These are phyloP conservation scores for Boleophthalmus pectinirostris DNA, from an alignment of 2,113 vertebrate genomes.

Conservation along the genomic window DNA sequence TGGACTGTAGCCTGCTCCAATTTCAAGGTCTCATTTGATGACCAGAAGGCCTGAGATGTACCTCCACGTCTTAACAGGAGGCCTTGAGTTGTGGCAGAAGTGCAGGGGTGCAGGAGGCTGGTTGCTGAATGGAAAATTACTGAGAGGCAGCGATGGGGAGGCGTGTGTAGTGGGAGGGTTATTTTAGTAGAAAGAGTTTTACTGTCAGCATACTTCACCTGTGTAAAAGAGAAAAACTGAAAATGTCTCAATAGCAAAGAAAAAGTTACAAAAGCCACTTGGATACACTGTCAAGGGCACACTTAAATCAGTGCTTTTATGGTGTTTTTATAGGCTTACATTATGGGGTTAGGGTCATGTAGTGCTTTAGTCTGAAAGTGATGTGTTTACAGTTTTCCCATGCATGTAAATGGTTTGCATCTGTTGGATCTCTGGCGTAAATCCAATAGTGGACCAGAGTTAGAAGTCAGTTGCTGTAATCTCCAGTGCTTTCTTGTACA, in stretches of 20 bases:
- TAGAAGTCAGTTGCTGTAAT: neutral
- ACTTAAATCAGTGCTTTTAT: neutral
- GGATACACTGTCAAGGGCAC: neutral
- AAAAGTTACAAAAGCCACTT: neutral
- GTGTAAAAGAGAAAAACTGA: conserved; percentile 17
- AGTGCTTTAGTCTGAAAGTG: neutral
- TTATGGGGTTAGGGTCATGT: neutral
- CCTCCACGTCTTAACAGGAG: neutral
- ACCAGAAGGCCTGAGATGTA: neutral
- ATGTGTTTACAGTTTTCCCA: neutral
- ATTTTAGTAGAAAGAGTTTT: conserved; percentile 17
- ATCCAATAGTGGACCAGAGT: neutral
- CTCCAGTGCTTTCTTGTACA: neutral
- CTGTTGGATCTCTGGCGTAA: neutral
- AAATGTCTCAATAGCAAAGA: conserved; percentile 2
- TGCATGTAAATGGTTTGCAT: neutral
- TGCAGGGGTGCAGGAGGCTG: conserved; percentile 3
- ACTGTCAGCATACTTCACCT: conserved; percentile 10
- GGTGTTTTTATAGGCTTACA: neutral
- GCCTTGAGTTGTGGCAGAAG: neutral
- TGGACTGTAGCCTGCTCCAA: no score
- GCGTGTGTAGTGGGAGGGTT: neutral
- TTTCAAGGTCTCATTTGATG: neutral
- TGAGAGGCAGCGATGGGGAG: conserved; percentile 27
- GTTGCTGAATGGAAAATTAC: conserved; percentile 58